Base-by-base conservation (phyloP, 2,888 invertebrate genomes). In the Gymnocheta viridis region DNA sequence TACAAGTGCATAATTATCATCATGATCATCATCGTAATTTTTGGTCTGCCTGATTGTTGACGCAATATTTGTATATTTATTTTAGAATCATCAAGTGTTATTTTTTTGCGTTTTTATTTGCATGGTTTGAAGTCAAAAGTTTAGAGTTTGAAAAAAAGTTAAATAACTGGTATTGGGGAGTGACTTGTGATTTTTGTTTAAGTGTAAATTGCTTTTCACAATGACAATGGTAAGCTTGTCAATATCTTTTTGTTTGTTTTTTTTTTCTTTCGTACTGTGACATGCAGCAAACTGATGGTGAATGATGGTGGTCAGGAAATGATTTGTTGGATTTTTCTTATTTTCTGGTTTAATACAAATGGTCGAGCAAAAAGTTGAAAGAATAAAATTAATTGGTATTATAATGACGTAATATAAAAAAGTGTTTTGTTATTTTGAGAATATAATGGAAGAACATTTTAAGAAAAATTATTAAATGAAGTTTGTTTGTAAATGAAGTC, bases 241-340 rank as follows among this genome's bases (percentile, higher is more conserved):
- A 70, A 29, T 49, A 19, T n/a, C 4, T 66, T 38, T 49, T n/a
- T 10, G 0, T 7, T 24, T n/a, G 4, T 66, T 38, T 49, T n/a
- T 10, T 1, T 7, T 24, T 12, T 38, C 10, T 51, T 82, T 67
- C n/a, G 27, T 38, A 67, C 17, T 66, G 24, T 62, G 58, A 38
- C 14, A 44, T 27, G 60, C 44, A 54, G 3, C 44, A 35, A 58
- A 58, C 12, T 38, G 7, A 24, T 32, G 22, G 14, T 66, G 44
- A 66, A 27, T 67, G 76, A 49, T 62, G 74, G 69, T 82, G 79
- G 78, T 29, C 82, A 79, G 82, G 82, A 82, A 79, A 70, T 82
- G 69, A 79, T 56, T 74, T 74, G 69, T 56, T 32, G 58, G 58
- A 41, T 74, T 70, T 64, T 56, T 66, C 19, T 27, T 70, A 32